These are phyloP conservation scores for Eospalax fontanierii DNA, from an alignment of 2,797 vertebrate species.

Conservation along the genomic window DNA sequence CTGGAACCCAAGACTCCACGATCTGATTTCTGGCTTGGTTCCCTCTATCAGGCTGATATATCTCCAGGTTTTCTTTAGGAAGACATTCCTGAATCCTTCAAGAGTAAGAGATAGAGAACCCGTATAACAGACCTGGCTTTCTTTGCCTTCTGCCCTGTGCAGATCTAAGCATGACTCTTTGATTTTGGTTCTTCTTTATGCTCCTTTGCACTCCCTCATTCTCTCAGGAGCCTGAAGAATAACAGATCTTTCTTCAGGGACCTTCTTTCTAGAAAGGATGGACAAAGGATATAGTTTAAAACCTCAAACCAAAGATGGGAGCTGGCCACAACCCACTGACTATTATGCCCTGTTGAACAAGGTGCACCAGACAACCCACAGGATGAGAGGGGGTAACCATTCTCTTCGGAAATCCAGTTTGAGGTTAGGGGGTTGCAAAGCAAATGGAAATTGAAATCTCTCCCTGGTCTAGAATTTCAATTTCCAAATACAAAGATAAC, in stretches of 20 bases:
- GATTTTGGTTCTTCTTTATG: slow-evolving; percentile 39
- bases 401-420: neutral
- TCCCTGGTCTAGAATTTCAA: slow-evolving; percentile 5
- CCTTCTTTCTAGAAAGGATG: neutral
- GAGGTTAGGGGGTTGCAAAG: neutral
- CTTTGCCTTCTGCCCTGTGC: slow-evolving; percentile 2
- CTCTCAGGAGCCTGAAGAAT: neutral
- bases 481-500: too few relatives aligned
- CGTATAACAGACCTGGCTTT: neutral
- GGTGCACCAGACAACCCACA: too few relatives aligned
- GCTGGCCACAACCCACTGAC: neutral
- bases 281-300: slow-evolving; percentile 24
- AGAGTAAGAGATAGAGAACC: slow-evolving; percentile 21
- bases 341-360: neutral
- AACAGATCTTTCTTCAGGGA: neutral
- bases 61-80: slow-evolving; percentile 16
- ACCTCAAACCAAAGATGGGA: slow-evolving; percentile 69
- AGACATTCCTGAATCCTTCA: neutral
- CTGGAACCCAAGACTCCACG: neutral
- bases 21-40: neutral
- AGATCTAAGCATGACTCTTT: neutral
- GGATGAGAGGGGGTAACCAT: neutral
- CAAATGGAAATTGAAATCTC: neutral
- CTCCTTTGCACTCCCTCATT: neutral
- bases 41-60: neutral